Percentiles rank a stretch among this genome's conserved stretches.
Evolutionary conservation across 2,113 vertebrate species (phyloP).

Genomic region (Chunga burmeisteri): DNA sequence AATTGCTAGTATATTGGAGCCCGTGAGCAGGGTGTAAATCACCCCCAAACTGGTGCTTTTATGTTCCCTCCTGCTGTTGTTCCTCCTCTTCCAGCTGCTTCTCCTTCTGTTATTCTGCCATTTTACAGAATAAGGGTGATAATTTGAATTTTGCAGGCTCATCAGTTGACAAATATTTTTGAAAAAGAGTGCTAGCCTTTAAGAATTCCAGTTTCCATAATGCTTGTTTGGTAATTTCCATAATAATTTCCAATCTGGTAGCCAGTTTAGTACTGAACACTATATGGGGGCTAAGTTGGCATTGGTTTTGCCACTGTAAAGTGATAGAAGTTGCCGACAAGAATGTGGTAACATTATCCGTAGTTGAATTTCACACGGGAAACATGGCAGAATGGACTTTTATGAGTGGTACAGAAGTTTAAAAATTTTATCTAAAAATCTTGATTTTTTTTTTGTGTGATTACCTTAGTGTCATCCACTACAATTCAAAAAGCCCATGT

Average conservation of each 20-base stretch:
- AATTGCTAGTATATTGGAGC: background rate
- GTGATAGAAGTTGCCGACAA: background rate
- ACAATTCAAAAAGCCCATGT: background rate
- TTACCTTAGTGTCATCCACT: background rate
- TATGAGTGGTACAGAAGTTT: background rate
- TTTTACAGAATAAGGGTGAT: constrained; percentile 27
- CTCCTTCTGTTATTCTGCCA: constrained; percentile 49
- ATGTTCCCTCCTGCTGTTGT: constrained; percentile 37
- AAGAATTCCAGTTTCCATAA: background rate
- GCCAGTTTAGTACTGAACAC: background rate
- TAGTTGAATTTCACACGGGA: background rate
- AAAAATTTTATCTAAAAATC: background rate
- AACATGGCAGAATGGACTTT: background rate
- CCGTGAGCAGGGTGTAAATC: constrained; percentile 31
- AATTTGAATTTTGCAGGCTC: constrained; percentile 22
- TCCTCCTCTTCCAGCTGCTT: constrained; percentile 53
- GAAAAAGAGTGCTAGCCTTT: background rate
- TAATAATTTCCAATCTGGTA: background rate
- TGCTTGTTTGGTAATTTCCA: background rate
- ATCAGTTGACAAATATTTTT: constrained; percentile 26
- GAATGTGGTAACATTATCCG: background rate
- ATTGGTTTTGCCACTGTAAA: background rate
- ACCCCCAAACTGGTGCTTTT: constrained; percentile 44
- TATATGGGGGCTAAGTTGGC: background rate
- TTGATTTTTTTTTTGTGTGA: background rate